Conservation (phyloP, 2,797 vertebrate species). For the Melanotaenia boesemani region DNA sequence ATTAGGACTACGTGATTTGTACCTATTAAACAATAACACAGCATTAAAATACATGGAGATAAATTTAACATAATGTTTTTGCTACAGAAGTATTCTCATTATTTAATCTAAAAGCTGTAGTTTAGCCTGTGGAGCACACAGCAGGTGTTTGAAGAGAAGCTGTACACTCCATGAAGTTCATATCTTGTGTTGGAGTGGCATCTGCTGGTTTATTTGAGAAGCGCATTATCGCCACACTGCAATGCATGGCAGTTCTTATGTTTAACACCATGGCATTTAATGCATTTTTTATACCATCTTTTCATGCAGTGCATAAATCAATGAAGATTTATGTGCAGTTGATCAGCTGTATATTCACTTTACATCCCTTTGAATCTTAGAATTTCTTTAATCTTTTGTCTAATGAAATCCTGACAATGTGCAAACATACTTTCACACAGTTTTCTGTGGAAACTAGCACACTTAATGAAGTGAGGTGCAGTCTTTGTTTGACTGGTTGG, state of each 20-base stretch:
- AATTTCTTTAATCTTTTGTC: not conserved
- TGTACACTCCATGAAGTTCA: fast-evolving
- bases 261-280: not conserved
- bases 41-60: too few species aligned
- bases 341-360: not conserved
- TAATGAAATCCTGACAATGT: not conserved
- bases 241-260: not conserved
- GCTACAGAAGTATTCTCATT: too few species aligned
- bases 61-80: too few species aligned
- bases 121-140: not conserved
- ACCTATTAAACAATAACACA: too few species aligned
- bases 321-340: not conserved
- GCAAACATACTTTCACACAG: not conserved
- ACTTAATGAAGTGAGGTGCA: constrained; percentile 23
- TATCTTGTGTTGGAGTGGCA: constrained; percentile 23
- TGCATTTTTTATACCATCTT: not conserved
- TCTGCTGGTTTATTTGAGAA: constrained; percentile 31
- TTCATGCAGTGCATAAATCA: too few species aligned
- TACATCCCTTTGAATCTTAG: not conserved
- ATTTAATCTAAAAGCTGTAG: not conserved
- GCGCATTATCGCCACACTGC: not conserved
- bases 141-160: not conserved
- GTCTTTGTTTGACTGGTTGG: constrained; percentile 39
- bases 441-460: not conserved
- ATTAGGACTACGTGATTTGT: too few species aligned